Evolutionary conservation across 2,113 vertebrate genomes (phyloP).

Genomic region (Arizona elegans): DNA sequence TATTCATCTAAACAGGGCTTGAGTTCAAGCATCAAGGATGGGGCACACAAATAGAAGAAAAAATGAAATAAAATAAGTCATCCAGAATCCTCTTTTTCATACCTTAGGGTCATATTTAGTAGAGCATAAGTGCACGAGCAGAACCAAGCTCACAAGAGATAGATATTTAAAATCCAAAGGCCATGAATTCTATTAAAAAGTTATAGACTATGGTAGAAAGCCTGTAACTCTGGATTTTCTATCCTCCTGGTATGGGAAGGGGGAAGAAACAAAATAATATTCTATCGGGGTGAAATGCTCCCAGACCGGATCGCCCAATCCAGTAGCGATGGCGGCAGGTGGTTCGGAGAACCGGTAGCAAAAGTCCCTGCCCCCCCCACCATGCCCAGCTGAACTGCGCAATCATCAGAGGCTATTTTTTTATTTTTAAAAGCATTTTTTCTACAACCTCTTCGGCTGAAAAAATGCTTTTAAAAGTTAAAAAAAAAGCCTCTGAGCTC

Average conservation of each 20-base stretch:
- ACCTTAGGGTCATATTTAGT: neutral
- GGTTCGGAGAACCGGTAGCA: no score
- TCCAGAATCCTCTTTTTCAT: neutral
- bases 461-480: no score
- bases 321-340: no score
- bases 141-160: neutral
- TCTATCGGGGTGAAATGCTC: neutral
- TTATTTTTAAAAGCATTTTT: no score
- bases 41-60: neutral
- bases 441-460: no score
- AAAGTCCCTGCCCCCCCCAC: no score
- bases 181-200: neutral
- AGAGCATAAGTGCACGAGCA: neutral
- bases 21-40: neutral
- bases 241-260: neutral
- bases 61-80: neutral
- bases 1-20: neutral
- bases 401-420: no score
- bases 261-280: neutral
- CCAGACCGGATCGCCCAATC: no score
- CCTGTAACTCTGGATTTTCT: neutral
- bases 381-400: no score
- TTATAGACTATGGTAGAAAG: neutral
- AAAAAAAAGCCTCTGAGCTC: no score
- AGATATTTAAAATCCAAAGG: neutral